These are phyloP conservation scores for Synergus gifuensis DNA, from an alignment of 2,888 invertebrate species.

Conservation along the genomic window DNA sequence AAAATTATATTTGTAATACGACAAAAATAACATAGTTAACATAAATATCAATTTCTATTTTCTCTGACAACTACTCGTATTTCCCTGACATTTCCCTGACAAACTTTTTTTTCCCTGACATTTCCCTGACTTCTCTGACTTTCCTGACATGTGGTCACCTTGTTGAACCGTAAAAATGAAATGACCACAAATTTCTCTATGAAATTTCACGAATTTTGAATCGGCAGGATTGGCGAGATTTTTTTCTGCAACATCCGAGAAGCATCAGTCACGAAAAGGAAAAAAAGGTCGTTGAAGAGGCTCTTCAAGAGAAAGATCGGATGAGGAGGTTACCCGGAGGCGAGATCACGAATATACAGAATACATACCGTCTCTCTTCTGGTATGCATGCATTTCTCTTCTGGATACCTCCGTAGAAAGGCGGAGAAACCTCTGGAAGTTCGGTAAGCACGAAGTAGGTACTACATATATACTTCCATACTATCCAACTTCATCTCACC, in stretches of 20 bases:
- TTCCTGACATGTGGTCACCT: too few species aligned
- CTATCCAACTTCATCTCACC: constrained; percentile 53
- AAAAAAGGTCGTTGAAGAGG: constrained; percentile 13
- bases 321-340: constrained; percentile 1
- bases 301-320: constrained; percentile 12
- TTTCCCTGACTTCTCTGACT: too few species aligned
- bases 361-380: neutral
- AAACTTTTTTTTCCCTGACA: too few species aligned
- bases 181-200: too few species aligned
- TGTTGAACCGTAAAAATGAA: too few species aligned
- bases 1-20: too few species aligned
- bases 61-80: too few species aligned
- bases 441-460: constrained; percentile 24
- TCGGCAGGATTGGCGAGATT: neutral
- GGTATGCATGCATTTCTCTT: constrained; percentile 51
- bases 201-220: neutral
- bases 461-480: constrained; percentile 18
- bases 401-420: constrained; percentile 57
- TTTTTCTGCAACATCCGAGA: neutral
- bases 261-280: constrained; percentile 4
- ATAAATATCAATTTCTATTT: too few species aligned
- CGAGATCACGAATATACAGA: constrained; percentile 17
- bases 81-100: too few species aligned
- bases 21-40: too few species aligned
- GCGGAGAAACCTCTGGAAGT: constrained; percentile 56